phyloP scores from a whole-genome alignment of 1,140 invertebrate species.

The Sitodiplosis mosellana region DNA sequence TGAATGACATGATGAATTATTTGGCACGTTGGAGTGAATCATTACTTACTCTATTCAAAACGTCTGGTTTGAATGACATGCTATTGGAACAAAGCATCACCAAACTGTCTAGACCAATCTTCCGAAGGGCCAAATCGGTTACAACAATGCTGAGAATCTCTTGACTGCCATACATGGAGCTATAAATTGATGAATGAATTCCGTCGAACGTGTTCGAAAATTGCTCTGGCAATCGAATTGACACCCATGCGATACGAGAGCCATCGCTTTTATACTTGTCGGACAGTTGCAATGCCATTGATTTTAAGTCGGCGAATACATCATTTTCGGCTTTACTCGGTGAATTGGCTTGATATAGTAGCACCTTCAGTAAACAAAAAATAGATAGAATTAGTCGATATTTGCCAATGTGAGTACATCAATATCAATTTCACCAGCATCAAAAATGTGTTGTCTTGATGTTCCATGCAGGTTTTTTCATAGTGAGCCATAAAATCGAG shows the following conservation, averaged over 20 bases:
- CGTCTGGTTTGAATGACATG: slow-evolving; percentile 55
- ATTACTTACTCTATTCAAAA: slow-evolving; percentile 54
- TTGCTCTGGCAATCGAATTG: slow-evolving; percentile 35
- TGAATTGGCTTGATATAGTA: slow-evolving; percentile 35
- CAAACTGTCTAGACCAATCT: slow-evolving; percentile 48
- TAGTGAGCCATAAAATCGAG: slow-evolving; percentile 51
- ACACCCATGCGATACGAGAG: slow-evolving; percentile 50
- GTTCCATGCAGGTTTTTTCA: slow-evolving; percentile 48
- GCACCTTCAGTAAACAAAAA: slow-evolving; percentile 25
- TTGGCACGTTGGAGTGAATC: slow-evolving; percentile 2
- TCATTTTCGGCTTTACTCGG: slow-evolving; percentile 46
- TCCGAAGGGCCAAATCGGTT: slow-evolving; percentile 48
- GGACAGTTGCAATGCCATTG: slow-evolving; percentile 35
- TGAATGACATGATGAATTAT: slow-evolving; percentile 1
- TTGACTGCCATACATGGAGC: slow-evolving; percentile 18
- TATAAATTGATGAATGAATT: slow-evolving; percentile 16
- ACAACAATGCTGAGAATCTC: slow-evolving; percentile 42
- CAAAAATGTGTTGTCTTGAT: slow-evolving; percentile 56
- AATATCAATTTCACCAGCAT: slow-evolving; percentile 34
- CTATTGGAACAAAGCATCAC: slow-evolving; percentile 42
- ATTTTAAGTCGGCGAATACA: slow-evolving; percentile 43
- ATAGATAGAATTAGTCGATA: neutral
- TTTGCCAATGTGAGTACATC: too few relatives aligned
- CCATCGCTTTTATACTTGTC: slow-evolving; percentile 49
- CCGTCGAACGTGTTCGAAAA: slow-evolving; percentile 14